Evolutionary conservation across 2,888 invertebrate genomes (phyloP).

Genomic region (Athrips mouffetella): DNA sequence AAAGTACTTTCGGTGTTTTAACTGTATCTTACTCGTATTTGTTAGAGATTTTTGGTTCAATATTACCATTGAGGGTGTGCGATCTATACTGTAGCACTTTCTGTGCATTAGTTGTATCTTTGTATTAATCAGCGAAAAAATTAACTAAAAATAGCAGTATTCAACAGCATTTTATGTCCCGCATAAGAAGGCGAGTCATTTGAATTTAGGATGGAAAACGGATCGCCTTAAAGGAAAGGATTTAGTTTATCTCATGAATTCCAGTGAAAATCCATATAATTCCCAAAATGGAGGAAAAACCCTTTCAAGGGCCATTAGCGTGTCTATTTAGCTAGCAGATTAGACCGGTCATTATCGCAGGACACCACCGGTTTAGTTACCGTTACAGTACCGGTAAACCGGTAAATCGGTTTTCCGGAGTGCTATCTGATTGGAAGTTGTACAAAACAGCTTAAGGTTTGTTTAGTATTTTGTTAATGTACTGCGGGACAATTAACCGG

Average conservation of each 20-base stretch:
- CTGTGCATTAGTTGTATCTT: too few relatives aligned
- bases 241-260: background rate
- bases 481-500: too few relatives aligned
- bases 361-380: background rate
- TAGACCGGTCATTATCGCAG: constrained; percentile 2
- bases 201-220: too few relatives aligned
- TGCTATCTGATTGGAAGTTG: constrained; percentile 13
- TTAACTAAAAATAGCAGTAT: too few relatives aligned
- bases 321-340: background rate
- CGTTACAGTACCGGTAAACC: background rate
- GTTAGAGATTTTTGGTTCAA: too few relatives aligned
- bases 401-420: constrained; percentile 3
- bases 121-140: too few relatives aligned
- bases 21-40: too few relatives aligned
- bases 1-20: too few relatives aligned
- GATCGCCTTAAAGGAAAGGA: background rate
- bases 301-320: background rate
- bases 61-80: too few relatives aligned
- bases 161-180: too few relatives aligned
- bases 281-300: background rate
- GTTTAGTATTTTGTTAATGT: background rate
- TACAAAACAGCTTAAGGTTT: background rate
- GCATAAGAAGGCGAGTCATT: too few relatives aligned
- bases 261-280: background rate
- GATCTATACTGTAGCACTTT: too few relatives aligned